phyloP scores from a whole-genome alignment of 1,140 invertebrate species.

The Lycorma delicatula region DNA sequence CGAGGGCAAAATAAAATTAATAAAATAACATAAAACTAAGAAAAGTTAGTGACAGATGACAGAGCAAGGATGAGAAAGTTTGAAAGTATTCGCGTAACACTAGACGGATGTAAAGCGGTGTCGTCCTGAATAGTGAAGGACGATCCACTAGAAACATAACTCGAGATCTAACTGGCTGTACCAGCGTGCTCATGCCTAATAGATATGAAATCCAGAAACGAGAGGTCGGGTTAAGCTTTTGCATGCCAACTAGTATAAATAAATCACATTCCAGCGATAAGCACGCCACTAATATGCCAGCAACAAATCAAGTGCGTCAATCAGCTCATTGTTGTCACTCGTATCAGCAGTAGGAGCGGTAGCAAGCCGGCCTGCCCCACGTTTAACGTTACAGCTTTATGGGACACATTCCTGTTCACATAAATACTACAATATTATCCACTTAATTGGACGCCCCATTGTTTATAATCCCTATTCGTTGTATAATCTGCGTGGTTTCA shows the following conservation, averaged over 20 bases:
- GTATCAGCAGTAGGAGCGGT: no score
- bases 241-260: slow-evolving; percentile 1
- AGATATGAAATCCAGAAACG: slow-evolving; percentile 7
- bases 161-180: no score
- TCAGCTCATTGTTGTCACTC: slow-evolving; percentile 4
- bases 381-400: no score
- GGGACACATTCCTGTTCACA: not conserved
- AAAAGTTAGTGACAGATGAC: no score
- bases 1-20: no score
- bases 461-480: slow-evolving; percentile 1
- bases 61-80: no score
- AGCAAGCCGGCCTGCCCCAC: no score
- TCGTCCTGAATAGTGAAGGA: no score
- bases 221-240: not conserved
- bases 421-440: slow-evolving; percentile 3
- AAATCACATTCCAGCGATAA: not conserved
- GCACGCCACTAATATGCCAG: slow-evolving; percentile 3
- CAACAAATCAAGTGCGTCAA: slow-evolving; percentile 3
- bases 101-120: no score
- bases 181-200: not conserved
- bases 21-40: no score
- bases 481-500: not conserved
- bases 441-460: slow-evolving; percentile 1
- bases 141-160: not conserved
- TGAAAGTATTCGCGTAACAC: no score